Evolutionary conservation across 2,888 invertebrate species (phyloP).

Genomic region (Amphiduros pacificus): DNA sequence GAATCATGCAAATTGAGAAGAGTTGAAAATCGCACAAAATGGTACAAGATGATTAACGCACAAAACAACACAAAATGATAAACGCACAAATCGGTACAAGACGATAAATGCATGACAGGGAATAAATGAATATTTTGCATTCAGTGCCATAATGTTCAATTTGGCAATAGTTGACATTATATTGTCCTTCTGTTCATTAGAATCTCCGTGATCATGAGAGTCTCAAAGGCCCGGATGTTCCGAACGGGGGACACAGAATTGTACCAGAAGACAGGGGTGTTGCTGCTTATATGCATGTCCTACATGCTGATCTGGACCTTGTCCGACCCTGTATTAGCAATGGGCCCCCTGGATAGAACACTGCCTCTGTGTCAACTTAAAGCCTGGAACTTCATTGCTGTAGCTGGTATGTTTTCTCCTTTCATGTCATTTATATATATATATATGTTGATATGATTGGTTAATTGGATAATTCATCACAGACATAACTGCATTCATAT

Average conservation of each 20-base stretch:
- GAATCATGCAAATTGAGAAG: no score
- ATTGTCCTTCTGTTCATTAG: no score
- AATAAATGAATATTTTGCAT: background rate
- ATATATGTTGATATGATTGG: no score
- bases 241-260: constrained; percentile 90
- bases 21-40: no score
- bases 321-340: constrained; percentile 29
- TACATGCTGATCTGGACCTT: constrained; percentile 89
- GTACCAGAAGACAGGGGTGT: constrained; percentile 89
- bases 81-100: no score
- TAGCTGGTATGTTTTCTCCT: background rate
- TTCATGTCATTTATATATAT: no score
- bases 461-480: no score
- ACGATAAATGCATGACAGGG: background rate
- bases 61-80: no score
- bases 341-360: background rate
- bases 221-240: constrained; percentile 89
- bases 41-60: no score
- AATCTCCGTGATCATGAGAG: constrained; percentile 87
- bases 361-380: background rate
- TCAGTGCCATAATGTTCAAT: no score
- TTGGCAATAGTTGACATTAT: no score
- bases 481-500: no score
- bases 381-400: background rate
- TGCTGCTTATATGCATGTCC: constrained; percentile 82